Evolutionary conservation across 2,888 invertebrate species (phyloP), one percentile per base, ranked within the genome.

Genomic region (Bimastos eiseni): DNA sequence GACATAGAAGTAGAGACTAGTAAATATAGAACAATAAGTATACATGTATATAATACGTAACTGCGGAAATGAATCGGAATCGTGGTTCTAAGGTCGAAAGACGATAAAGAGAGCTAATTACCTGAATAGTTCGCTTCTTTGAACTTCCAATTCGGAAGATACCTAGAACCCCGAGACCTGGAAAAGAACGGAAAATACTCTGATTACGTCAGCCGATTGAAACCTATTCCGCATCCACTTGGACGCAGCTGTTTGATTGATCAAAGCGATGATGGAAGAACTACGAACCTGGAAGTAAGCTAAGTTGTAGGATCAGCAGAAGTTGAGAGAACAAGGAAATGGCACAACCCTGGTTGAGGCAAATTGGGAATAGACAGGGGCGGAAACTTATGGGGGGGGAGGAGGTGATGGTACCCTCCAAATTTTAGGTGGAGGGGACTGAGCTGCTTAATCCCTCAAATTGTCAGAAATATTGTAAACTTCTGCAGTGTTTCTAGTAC

Each of bases 121-220:
- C 97, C 97, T 98, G 98, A 95, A 98, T 96, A 86, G 98, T 97
- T 94, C 98, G 96, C 95, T 98, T 98, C 95, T 97, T 98, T 11
- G 98, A 98, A 70, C 98, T 97, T 92, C 98, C 98, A 89, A 98
- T 98, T 93, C 98, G 96, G 95, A 98, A 98, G 91, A 98, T 97
- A 2, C 98, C 98, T 34, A 98, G 96, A 86, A 97, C 97, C 93
- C 97, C 96, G 88, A 98, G 96, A 41, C 95, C 95, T 95, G 93
- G 8, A 93, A 90, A 55, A 90, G 34, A 88, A 70, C 70, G 8
- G 30, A 55, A 70, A 30, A n/a, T n/a, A 2, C 4, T 70, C 1
- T 70, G n/a, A 70, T 30, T n/a, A 70, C n/a, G n/a, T 8, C 30
- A 70, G 70, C n/a, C 70, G 8, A 3, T n/a, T 70, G n/a, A 70